Percentiles rank a stretch among this genome's conserved stretches.
Evolutionary conservation across 64 coral and sea anemone species (phyloP).

Genomic region (Orbicella faveolata): DNA sequence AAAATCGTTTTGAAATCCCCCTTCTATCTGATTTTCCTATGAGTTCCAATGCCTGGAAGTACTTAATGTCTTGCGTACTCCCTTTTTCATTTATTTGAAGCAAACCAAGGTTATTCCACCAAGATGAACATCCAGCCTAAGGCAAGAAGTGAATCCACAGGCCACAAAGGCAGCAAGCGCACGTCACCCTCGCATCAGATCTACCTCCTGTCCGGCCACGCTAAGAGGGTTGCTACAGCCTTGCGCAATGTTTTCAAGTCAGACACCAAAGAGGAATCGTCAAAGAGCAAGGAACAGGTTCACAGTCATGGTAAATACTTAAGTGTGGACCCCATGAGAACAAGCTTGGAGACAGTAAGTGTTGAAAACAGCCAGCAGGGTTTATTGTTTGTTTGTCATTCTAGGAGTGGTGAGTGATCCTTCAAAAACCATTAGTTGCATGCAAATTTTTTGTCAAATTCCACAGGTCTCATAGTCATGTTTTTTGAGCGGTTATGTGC

Average conservation of each 20-base stretch:
- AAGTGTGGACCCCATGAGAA: not conserved
- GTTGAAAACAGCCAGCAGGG: not conserved
- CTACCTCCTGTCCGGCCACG: conserved; percentile 28
- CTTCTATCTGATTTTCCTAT: too few species aligned
- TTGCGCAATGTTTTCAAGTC: conserved; percentile 60
- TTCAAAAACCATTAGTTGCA: too few species aligned
- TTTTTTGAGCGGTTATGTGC: too few species aligned
- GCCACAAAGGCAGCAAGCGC: conserved; percentile 48
- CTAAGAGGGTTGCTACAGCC: conserved; percentile 51
- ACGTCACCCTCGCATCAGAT: conserved; percentile 34
- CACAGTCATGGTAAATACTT: conserved; percentile 8
- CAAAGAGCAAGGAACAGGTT: conserved; percentile 51
- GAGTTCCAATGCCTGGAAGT: too few species aligned
- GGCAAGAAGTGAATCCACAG: conserved; percentile 6
- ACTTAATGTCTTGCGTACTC: too few species aligned
- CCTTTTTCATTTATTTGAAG: conserved; percentile 18
- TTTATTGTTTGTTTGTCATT: too few species aligned
- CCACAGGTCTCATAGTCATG: too few species aligned
- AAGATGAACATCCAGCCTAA: conserved; percentile 52
- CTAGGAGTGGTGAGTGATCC: too few species aligned
- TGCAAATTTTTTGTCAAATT: too few species aligned
- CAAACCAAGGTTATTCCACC: conserved; percentile 52
- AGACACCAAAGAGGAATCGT: conserved; percentile 14
- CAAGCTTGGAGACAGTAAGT: conserved; percentile 20
- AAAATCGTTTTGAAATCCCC: too few species aligned